phyloP scores from a whole-genome alignment of 2,888 invertebrate genomes.

The Trilocha varians region DNA sequence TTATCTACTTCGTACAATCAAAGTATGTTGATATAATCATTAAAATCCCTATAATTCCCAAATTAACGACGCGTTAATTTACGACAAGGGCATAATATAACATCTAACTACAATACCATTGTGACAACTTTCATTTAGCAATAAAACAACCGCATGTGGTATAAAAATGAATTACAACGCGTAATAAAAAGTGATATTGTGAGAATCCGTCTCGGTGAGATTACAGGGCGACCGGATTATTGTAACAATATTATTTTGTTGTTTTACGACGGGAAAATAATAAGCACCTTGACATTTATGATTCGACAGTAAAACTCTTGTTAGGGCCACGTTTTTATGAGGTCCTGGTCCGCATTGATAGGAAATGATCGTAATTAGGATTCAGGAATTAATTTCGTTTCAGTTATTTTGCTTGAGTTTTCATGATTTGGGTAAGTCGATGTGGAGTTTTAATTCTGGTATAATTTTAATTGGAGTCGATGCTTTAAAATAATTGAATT shows the following conservation, averaged over 20 bases:
- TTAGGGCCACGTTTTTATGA: conserved; percentile 27
- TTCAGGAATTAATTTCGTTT: background rate
- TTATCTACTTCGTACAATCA: no score
- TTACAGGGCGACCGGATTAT: conserved; percentile 54
- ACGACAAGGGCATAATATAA: conserved; percentile 7
- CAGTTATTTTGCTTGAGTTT: no score
- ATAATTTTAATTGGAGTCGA: no score
- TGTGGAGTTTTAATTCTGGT: no score
- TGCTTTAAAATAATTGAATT: no score
- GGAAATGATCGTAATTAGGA: background rate
- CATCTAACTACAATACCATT: conserved; percentile 7
- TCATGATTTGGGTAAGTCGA: no score
- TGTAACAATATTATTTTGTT: conserved; percentile 63
- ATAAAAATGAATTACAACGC: conserved; percentile 55
- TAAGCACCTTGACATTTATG: conserved; percentile 56
- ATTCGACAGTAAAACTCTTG: conserved; percentile 50
- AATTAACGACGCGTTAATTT: conserved; percentile 1
- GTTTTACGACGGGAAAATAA: conserved; percentile 67
- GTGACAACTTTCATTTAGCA: conserved; percentile 36
- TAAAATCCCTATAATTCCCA: background rate
- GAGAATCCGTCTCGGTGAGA: conserved; percentile 41
- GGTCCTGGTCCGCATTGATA: conserved; percentile 2
- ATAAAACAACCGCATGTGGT: conserved; percentile 49
- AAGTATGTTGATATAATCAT: no score
- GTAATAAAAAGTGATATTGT: conserved; percentile 46